Evolutionary conservation across 2,888 invertebrate genomes (phyloP).

Genomic region (Halictus ligatus): DNA sequence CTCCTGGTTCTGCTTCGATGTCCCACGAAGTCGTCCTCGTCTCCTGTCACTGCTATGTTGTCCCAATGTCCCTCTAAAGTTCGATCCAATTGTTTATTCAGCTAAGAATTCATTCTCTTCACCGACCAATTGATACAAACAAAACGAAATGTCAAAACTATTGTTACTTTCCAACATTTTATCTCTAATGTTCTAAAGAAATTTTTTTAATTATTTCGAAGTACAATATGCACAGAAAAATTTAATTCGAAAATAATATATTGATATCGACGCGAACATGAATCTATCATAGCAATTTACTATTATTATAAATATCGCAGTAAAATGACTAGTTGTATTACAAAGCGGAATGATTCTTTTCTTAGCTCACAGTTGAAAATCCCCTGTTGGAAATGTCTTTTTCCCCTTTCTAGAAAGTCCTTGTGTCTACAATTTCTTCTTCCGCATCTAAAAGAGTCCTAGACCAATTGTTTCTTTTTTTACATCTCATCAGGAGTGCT

Average conservation of each 20-base stretch:
- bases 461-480: neutral
- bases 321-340: neutral
- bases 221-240: neutral
- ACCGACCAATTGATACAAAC: neutral
- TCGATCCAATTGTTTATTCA: neutral
- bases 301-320: neutral
- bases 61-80: neutral
- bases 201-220: neutral
- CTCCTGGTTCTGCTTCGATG: too few relatives aligned
- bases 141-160: neutral
- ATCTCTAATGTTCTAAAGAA: neutral
- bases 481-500: neutral
- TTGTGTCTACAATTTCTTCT: neutral
- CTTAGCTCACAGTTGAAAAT: neutral
- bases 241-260: neutral
- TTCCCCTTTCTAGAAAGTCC: neutral
- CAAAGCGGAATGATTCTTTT: neutral
- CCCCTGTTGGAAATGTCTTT: neutral
- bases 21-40: neutral
- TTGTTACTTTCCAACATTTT: neutral
- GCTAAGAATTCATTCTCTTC: neutral
- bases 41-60: too few relatives aligned
- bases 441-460: neutral
- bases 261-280: neutral
- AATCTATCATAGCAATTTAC: neutral